Base-by-base conservation (phyloP, 2,888 invertebrate species). In the Phania funesta region DNA sequence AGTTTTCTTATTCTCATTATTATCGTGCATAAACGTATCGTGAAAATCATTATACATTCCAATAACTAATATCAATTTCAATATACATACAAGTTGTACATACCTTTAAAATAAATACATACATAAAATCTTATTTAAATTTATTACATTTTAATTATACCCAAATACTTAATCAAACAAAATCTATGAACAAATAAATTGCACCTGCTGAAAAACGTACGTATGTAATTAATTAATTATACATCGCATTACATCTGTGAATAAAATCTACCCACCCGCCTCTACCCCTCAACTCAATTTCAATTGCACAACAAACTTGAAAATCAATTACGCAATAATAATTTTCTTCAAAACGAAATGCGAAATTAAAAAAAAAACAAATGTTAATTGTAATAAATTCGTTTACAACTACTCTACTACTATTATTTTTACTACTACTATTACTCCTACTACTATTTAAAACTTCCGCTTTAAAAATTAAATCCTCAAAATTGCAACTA, bases 401-500 rank as follows among this genome's bases (percentile, higher is more conserved):
- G 38, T 58, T 56, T 38, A 16, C 46, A 73, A 38, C 62, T 60
- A 75, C 60, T 71, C 58, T 78, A 52, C 58, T 64, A 50, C 48
- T 26, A 71, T 50, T 22, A 48, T 35, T 38, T 41, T 46, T 48
- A 80, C 65, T 74, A 71, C 70, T 65, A 52, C 41, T 65, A 48
- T 58, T 52, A 60, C 56, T 62, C 68, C 71, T 71, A 44, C 56
- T 67, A 58, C n/a, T 62, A 50, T 29, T 68, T 58, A 83, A 54
- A 58, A 80, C 71, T 73, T 67, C 58, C 67, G 68, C 74, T 76
- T 81, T 65, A 46, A 52, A 65, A 50, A 76, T 60, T 73, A 18
- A 46, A 56, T 71, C 67, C 71, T 83, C 76, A 78, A 71, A 84
- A 80, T 81, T 75, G 80, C 83, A 79, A 83, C 82, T 80, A 68